Evolutionary conservation across 2,113 vertebrate species (phyloP), one percentile per base, ranked within the genome.

Genomic region (Periophthalmus modestus): DNA sequence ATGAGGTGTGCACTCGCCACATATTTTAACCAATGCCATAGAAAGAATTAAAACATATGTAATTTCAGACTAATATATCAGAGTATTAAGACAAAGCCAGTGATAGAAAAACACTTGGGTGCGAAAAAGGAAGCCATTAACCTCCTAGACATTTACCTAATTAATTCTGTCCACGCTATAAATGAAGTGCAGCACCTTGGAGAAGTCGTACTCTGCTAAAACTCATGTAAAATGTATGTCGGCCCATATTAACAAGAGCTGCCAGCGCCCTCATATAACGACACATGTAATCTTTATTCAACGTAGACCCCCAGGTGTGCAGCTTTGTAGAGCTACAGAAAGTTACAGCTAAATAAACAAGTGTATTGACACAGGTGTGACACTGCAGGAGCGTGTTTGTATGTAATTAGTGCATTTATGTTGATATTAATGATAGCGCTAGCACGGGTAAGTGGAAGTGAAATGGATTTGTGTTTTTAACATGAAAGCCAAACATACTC

Each of bases 191-290:
- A 73, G 83, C 75, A 86, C 85, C 88, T 90, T 47, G 80, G 75
- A 84, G 79, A 84, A 71, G 84, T 67, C 74, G 83, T 69, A 61
- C 75, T 72, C 78, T 85, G 76, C 76, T 73, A 70, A 79, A 85
- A 79, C 84, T 91, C 88, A 86, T 92, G 84, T 91, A 91, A 90
- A 91, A 93, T 92, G 90, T 83, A 89, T 91, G 82, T 87, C 81
- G 66, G 54, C 72, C 66, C 84, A 79, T 86, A 87, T 88, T 87
- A 87, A 85, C 85, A 88, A 83, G 78, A 80, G 83, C 86, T 67
- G 72, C 78, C 16, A 62, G 82, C 70, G 7, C 62, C 80, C 87
- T 91, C 85, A 89, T 86, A 82, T 85, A 90, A 85, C 85, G 87
- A 90, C 91, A 90, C 90, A 75, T 91, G 88, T 85, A 89, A 90